Evolutionary conservation across 2,888 invertebrate genomes (phyloP).

Genomic region (Rugalucina vietnamica): DNA sequence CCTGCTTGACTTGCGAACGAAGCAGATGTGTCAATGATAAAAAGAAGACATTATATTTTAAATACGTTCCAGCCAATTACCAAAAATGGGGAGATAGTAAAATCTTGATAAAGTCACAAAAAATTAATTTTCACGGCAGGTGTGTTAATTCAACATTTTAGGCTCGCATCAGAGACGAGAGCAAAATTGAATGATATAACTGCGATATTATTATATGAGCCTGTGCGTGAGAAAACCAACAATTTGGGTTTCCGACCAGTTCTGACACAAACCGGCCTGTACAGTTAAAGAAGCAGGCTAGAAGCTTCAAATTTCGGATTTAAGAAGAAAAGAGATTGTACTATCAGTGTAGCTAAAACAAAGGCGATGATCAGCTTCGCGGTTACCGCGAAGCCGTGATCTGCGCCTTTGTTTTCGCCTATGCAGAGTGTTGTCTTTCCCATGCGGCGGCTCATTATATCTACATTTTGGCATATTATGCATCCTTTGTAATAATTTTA

Average conservation of each 20-base stretch:
- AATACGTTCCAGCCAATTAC: conserved; percentile 14
- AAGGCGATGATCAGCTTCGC: too few species aligned
- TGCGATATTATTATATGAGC: not conserved
- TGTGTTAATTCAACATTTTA: conserved; percentile 9
- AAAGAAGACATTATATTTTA: conserved; percentile 17
- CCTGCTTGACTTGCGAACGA: not conserved
- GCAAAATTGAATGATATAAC: not conserved
- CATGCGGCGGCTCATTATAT: too few species aligned
- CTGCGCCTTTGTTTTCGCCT: too few species aligned
- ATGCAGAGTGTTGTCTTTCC: too few species aligned
- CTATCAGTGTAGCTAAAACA: too few species aligned
- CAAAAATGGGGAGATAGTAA: conserved; percentile 5
- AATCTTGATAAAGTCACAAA: conserved; percentile 8
- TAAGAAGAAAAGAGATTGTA: too few species aligned
- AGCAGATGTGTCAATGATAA: conserved; percentile 13
- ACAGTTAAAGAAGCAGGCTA: too few species aligned
- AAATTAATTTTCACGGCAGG: conserved; percentile 14
- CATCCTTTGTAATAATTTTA: not conserved
- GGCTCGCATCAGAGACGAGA: not conserved
- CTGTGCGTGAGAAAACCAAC: too few species aligned
- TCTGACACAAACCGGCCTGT: too few species aligned
- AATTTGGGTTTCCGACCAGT: too few species aligned
- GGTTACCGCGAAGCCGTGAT: too few species aligned
- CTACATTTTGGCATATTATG: not conserved
- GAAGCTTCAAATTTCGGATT: too few species aligned